phyloP scores from a whole-genome alignment of 2,113 vertebrate genomes.

The Trogon surrucura region DNA sequence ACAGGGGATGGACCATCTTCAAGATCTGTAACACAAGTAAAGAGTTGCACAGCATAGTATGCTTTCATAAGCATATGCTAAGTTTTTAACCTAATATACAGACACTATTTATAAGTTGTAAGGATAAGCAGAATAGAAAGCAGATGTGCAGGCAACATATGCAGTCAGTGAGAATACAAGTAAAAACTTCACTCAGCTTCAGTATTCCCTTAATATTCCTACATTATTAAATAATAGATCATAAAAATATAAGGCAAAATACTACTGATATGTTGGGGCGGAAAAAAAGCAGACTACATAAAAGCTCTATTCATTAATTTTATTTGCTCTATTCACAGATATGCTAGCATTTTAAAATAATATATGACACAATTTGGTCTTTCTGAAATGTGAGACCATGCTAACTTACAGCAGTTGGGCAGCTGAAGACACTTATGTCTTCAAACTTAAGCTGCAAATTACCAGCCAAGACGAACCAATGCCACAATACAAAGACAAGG shows the following conservation, averaged over 20 bases:
- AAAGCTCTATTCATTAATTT: not conserved
- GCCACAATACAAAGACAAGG: not conserved
- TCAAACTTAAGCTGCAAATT: not conserved
- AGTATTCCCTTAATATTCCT: not conserved
- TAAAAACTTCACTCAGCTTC: not conserved
- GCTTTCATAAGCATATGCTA: not conserved
- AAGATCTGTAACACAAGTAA: not conserved
- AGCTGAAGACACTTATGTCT: not conserved
- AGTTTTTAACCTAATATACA: not conserved
- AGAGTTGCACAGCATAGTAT: not conserved
- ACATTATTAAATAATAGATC: not conserved
- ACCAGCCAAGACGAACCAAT: not conserved
- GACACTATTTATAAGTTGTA: not conserved
- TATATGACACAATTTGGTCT: not conserved
- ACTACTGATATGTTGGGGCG: not conserved
- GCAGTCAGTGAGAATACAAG: not conserved
- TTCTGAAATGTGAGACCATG: not conserved
- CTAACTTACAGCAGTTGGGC: not conserved
- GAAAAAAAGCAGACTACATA: not conserved
- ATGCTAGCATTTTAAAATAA: not conserved
- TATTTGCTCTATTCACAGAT: not conserved
- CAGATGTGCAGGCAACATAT: not conserved
- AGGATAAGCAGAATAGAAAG: not conserved
- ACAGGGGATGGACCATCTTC: not conserved
- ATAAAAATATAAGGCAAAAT: not conserved